Conservation (phyloP, 2,888 invertebrate species). For the Dicranocentrus wangi region DNA sequence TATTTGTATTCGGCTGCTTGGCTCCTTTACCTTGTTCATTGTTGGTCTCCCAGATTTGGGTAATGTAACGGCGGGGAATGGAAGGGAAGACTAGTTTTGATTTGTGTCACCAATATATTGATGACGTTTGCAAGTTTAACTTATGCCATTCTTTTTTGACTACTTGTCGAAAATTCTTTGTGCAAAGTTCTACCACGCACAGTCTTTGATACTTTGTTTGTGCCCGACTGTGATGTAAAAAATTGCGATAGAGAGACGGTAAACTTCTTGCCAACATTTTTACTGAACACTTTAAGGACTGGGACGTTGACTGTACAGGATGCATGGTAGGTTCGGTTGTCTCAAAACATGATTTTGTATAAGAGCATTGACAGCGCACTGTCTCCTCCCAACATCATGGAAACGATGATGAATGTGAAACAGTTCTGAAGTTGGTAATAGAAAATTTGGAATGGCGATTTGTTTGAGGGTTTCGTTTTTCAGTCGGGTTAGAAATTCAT, state of each 20-base stretch:
- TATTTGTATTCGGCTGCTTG: too few relatives aligned
- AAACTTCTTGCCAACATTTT: slow-evolving; percentile 10
- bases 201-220: too few relatives aligned
- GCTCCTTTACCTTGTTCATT: too few relatives aligned
- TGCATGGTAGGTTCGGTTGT: neutral
- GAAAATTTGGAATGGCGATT: slow-evolving; percentile 54
- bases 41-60: too few relatives aligned
- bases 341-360: neutral
- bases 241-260: neutral
- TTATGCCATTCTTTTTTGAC: slow-evolving; percentile 37
- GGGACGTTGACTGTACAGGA: neutral
- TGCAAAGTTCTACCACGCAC: slow-evolving; percentile 4
- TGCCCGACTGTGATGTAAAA: too few relatives aligned
- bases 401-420: slow-evolving; percentile 15
- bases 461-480: slow-evolving; percentile 50
- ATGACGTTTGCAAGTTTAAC: slow-evolving; percentile 51
- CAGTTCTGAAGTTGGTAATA: slow-evolving; percentile 23
- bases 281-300: neutral
- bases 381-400: slow-evolving; percentile 25
- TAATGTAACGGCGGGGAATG: too few relatives aligned
- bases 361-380: slow-evolving; percentile 34
- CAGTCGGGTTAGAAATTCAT: slow-evolving; percentile 34
- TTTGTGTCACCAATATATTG: slow-evolving; percentile 28
- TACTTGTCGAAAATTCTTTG: slow-evolving; percentile 1
- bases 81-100: neutral